Percentiles rank a stretch among this genome's conserved stretches.
phyloP scores from a whole-genome alignment of 2,797 vertebrate species.

The Antrozous pallidus region DNA sequence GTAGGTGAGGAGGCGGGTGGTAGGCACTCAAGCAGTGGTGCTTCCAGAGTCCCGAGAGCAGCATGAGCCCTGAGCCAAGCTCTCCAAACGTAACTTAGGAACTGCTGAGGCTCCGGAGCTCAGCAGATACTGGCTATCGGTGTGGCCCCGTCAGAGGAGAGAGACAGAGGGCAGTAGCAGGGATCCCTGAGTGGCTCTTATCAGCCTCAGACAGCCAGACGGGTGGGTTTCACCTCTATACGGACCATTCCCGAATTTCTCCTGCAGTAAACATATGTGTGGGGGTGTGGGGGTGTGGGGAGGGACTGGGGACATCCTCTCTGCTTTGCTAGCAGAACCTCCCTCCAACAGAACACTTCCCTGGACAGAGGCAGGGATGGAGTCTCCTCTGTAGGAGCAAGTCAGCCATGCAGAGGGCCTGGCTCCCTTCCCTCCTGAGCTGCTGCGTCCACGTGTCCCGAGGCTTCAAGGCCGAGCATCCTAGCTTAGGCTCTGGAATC shows the following conservation, averaged over 20 bases:
- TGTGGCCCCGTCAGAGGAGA: neutral
- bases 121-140: neutral
- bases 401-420: fast-evolving
- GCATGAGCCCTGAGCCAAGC: neutral
- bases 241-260: neutral
- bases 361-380: too few relatives aligned
- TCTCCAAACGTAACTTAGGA: neutral
- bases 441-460: fast-evolving
- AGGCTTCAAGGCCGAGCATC: fast-evolving
- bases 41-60: neutral
- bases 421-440: neutral
- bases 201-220: neutral
- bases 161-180: neutral
- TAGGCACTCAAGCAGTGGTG: neutral
- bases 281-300: neutral
- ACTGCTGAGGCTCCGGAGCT: neutral
- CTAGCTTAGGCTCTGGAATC: fast-evolving
- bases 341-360: neutral
- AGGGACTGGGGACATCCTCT: neutral
- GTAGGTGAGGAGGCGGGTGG: too few relatives aligned
- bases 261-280: neutral
- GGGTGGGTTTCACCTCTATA: neutral
- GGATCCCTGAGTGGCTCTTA: neutral
- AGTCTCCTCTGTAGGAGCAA: neutral
- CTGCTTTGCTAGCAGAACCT: neutral